Base-by-base conservation (phyloP, 2,888 invertebrate genomes). In the Chironomus tentans region DNA sequence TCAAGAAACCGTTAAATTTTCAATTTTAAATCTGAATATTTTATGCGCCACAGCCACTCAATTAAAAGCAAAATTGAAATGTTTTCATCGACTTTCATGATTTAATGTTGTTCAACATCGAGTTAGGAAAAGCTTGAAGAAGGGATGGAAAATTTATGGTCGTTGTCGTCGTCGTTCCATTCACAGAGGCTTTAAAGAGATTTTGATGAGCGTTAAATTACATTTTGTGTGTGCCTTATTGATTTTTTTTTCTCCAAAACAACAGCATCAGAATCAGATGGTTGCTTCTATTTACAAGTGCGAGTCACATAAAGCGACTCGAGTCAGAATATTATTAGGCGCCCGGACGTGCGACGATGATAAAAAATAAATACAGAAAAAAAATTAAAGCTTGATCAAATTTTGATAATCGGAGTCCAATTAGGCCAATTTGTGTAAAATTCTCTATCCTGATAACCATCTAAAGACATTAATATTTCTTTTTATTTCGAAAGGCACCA, bases 391-490 rank as follows among this genome's bases (percentile, higher is more conserved):
- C 15, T 56, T 18, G 56, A 15, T 56, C 56, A 56, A 21, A 24
- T 24, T 50, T 47, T 71, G 71, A 71, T 71, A 47, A 71, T 71
- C 71, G n/a, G 56, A 50, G n/a, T 18, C 72, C 72, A 73, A 73
- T 73, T 73, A 73, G 72, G 46, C 72, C 72, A 73, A 73, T 73
- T 73, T 73, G 72, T 73, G 72, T 73, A 73, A 73, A 73, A 73
- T 73, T 62, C 62, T 38, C 72, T 73, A 61, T 73, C 72, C 6
- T 22, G 72, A 73, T 73, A 62, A 21, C 5, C 72, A 73, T 73
- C 72, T 10, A 28, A 13, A 38, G 24, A 46, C 71, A 71, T 71
- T 70, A 48, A 70, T 56, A 56, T 15, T 69, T 71, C 28, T 56
- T 50, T 24, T 18, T 56, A 56, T 65, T n/a, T 24, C 13, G 13